Evolutionary conservation across 2,797 vertebrate species (phyloP).

Genomic region (Pseudopleuronectes americanus): DNA sequence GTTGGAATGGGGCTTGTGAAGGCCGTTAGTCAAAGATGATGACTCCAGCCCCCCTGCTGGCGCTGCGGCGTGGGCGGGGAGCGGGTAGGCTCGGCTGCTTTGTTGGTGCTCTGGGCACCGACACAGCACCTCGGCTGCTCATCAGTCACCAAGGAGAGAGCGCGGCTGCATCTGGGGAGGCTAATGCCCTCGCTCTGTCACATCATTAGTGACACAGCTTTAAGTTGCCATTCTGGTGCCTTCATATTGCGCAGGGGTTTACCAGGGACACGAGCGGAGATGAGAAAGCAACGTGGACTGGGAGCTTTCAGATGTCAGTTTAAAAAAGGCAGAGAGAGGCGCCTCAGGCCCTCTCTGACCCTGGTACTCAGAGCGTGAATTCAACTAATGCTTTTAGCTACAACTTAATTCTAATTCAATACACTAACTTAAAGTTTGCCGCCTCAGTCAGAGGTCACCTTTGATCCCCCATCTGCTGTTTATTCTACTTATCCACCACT

Average conservation of each 20-base stretch:
- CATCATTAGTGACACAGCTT: constrained; percentile 75
- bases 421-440: constrained; percentile 44
- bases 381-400: constrained; percentile 33
- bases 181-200: constrained; percentile 72
- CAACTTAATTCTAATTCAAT: constrained; percentile 56
- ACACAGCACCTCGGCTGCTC: constrained; percentile 48
- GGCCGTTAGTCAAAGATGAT: constrained; percentile 71
- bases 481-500: constrained; percentile 26
- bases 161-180: constrained; percentile 46
- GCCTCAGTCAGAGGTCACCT: constrained; percentile 36
- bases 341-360: constrained; percentile 54
- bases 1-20: constrained; percentile 59
- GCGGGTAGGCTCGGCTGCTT: constrained; percentile 35
- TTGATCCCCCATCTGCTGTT: constrained; percentile 41
- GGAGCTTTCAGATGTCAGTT: constrained; percentile 59
- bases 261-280: constrained; percentile 55
- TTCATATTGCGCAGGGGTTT: constrained; percentile 58
- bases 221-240: constrained; percentile 60
- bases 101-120: constrained; percentile 56
- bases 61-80: constrained; percentile 20
- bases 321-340: constrained; percentile 40
- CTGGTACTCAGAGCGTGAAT: constrained; percentile 13
- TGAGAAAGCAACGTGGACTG: constrained; percentile 36
- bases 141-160: constrained; percentile 67
- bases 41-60: constrained; percentile 64